Base-by-base conservation (phyloP, 1,140 invertebrate genomes). In the Halesus radiatus region DNA sequence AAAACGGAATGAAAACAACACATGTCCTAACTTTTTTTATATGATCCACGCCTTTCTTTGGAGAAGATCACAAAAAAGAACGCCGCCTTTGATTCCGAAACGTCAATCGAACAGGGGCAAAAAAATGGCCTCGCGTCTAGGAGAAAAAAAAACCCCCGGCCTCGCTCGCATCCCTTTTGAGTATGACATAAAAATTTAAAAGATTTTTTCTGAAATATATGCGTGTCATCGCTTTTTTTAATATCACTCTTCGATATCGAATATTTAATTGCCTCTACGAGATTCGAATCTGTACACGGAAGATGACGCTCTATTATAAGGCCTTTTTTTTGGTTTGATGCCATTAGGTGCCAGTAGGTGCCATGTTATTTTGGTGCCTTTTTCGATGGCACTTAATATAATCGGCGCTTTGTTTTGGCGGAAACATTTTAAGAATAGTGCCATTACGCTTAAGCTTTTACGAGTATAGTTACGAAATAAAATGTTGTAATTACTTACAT, bases 261-360 rank as follows among this genome's bases (percentile, higher is more conserved):
- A 74, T 79, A 80, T 82, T 80, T 82, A 82, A 82, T 82, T 82
- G 81, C 81, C 78, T 82, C 68, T 1, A 54, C 56, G 56, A 62
- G 81, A 82, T 82, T 80, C 78, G 78, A 72, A 82, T 82, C 81
- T 54, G 37, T 23, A 76, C 72, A 81, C 73, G 54, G 60, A 32
- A 60, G 76, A 79, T 76, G 80, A 81, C 70, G 66, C 23, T 78
- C 29, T 78, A 80, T 80, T 80, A 80, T 76, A 29, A 56, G 50
- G 23, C 37, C 23, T 5, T 53, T 54, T 70, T 70, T 70, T 78
- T 37, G 18, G 23, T 74, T 56, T 74, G 53, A 74, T 52, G 52
- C 70, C 70, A 74, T 74, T 74, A 74, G 70, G 54, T 52, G 52
- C 70, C 70, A 74, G 56, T 74, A 74, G 70, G 54, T 74, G 70